Conservation (phyloP, 2,888 invertebrate genomes). For the Trissoscelio sp. region DNA sequence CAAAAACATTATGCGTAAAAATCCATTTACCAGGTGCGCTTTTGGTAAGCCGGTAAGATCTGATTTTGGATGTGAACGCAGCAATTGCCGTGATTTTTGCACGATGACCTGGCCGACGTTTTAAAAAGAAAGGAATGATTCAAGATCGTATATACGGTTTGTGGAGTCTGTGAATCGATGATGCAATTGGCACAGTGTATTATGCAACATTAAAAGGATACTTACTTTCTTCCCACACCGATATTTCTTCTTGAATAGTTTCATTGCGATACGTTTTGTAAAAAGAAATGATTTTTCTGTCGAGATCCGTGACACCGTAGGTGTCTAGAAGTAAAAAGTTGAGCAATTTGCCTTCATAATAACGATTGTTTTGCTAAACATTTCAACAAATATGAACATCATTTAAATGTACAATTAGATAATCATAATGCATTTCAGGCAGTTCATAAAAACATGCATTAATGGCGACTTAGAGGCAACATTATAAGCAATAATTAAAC, state of each 20-base stretch:
- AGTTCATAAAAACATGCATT: slow-evolving; percentile 27
- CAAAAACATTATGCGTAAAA: background rate
- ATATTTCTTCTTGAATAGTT: slow-evolving; percentile 90
- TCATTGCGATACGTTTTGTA: slow-evolving; percentile 89
- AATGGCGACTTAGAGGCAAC: slow-evolving; percentile 1
- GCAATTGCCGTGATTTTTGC: slow-evolving; percentile 76
- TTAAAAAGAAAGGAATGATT: slow-evolving; percentile 53
- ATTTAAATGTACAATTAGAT: slow-evolving; percentile 48
- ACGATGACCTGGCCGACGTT: slow-evolving; percentile 70
- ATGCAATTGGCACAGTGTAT: slow-evolving; percentile 48
- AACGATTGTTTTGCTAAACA: slow-evolving; percentile 60
- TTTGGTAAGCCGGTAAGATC: slow-evolving; percentile 77
- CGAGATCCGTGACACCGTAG: slow-evolving; percentile 83
- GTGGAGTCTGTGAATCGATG: slow-evolving; percentile 36
- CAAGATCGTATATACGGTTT: slow-evolving; percentile 45
- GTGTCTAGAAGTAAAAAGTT: slow-evolving; percentile 85
- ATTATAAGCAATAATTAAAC: slow-evolving; percentile 15
- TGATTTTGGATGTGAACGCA: slow-evolving; percentile 74
- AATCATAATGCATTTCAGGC: slow-evolving; percentile 34
- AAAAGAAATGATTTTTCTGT: slow-evolving; percentile 87
- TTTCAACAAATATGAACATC: slow-evolving; percentile 41
- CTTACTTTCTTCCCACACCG: slow-evolving; percentile 90
- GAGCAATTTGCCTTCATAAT: slow-evolving; percentile 84
- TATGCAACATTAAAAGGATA: slow-evolving; percentile 64
- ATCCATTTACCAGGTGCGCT: slow-evolving; percentile 78